Conservation (phyloP, 2,113 vertebrate genomes). For the Gallinago paraguaiae region DNA sequence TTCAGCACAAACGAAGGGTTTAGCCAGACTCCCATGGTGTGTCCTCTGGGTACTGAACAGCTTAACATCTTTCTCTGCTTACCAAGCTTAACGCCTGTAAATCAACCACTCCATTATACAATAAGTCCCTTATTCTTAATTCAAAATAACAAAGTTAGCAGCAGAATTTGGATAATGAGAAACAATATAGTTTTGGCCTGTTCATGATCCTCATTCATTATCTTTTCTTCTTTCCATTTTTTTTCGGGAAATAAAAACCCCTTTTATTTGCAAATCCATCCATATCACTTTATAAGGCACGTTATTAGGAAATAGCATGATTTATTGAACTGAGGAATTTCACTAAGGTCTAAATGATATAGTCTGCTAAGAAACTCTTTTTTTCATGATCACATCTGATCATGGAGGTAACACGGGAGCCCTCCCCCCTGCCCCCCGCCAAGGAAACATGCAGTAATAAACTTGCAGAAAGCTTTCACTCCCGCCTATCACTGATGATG, state of each 20-base stretch:
- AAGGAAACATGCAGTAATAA: slow-evolving; percentile 40
- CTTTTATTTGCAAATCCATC: slow-evolving; percentile 53
- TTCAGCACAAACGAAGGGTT: slow-evolving; percentile 41
- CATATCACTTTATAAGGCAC: slow-evolving; percentile 64
- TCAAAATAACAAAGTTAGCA: slow-evolving; percentile 43
- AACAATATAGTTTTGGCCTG: slow-evolving; percentile 10
- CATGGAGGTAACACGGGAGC: slow-evolving; percentile 20
- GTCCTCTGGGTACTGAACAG: slow-evolving; percentile 59
- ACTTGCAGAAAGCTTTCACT: slow-evolving; percentile 46
- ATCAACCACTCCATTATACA: slow-evolving; percentile 47
- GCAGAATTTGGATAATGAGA: slow-evolving; percentile 27
- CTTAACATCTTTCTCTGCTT: slow-evolving; percentile 51
- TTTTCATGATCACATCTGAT: slow-evolving; percentile 46
- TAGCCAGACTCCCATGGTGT: slow-evolving; percentile 46
- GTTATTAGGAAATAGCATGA: slow-evolving; percentile 58
- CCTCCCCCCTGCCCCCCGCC: slow-evolving; percentile 17
- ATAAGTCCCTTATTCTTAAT: slow-evolving; percentile 56
- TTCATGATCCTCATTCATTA: slow-evolving; percentile 54
- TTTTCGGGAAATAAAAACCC: neutral
- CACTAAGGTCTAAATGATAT: slow-evolving; percentile 34
- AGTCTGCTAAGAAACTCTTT: slow-evolving; percentile 44
- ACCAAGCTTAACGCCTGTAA: slow-evolving; percentile 26
- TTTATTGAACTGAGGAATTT: slow-evolving; percentile 71
- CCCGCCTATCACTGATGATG: slow-evolving; percentile 24
- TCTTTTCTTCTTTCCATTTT: neutral